Percentiles rank a stretch among this genome's conserved stretches.
These are phyloP conservation scores for Peromyscus californicus DNA, from an alignment of 2,113 vertebrate species.

Conservation along the genomic window DNA sequence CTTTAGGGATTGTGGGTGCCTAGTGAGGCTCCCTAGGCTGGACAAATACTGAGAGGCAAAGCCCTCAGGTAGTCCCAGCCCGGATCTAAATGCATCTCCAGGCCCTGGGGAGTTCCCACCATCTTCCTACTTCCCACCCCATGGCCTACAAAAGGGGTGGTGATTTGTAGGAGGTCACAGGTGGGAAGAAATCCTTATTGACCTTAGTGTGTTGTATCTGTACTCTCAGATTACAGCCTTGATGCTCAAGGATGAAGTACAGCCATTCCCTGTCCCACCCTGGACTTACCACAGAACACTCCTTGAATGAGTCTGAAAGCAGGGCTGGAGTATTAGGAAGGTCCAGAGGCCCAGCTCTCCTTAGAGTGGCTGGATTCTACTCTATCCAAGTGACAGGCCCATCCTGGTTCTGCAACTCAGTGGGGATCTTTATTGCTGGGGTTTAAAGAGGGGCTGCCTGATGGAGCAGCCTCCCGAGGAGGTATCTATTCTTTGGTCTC, in stretches of 20 bases:
- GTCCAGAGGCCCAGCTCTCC: neutral
- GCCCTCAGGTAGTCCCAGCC: neutral
- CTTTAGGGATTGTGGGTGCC: neutral
- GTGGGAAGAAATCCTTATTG: neutral
- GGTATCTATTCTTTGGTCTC: neutral
- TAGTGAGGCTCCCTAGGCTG: neutral
- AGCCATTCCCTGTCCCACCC: neutral
- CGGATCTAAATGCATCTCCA: neutral
- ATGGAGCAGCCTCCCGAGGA: neutral
- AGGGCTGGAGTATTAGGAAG: conserved; percentile 75
- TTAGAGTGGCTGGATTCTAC: conserved; percentile 84
- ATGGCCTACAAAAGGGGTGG: neutral
- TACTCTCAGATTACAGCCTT: neutral
- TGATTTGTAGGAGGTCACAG: neutral
- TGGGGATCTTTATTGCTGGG: conserved; percentile 61
- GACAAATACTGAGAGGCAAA: neutral
- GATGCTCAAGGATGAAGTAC: neutral
- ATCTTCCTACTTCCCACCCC: neutral
- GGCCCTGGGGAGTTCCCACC: too few species aligned
- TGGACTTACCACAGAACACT: neutral
- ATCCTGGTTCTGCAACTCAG: neutral
- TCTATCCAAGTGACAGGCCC: conserved; percentile 20
- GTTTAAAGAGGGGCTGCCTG: neutral
- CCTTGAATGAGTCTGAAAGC: neutral
- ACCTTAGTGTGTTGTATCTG: neutral